A percentile compares a stretch with the other conserved stretches of the same genome.
Conservation (phyloP, 92 coral and sea anemone species). For the Zoanthus solanderi region DNA sequence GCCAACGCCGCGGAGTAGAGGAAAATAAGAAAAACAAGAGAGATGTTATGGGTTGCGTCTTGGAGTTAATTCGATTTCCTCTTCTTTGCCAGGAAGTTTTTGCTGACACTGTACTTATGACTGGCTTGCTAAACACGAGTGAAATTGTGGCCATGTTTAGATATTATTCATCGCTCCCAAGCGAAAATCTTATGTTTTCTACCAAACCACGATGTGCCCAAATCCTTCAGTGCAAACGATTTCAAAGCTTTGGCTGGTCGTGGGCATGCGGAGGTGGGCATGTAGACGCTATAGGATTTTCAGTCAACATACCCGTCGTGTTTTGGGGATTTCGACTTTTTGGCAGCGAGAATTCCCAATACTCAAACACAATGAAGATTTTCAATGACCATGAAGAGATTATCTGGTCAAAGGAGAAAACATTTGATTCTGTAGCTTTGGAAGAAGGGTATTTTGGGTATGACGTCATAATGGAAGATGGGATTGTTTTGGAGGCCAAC, state of each 20-base stretch:
- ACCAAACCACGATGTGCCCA: slow-evolving; percentile 42
- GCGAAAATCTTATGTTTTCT: slow-evolving; percentile 19
- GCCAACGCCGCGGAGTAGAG: slow-evolving; percentile 26
- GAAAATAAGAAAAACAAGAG: slow-evolving; percentile 10
- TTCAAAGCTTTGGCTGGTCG: slow-evolving; percentile 31
- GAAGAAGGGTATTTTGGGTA: slow-evolving; percentile 44
- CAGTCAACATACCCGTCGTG: slow-evolving; percentile 26
- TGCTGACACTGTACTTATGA: slow-evolving; percentile 22
- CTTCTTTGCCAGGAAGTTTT: slow-evolving; percentile 27
- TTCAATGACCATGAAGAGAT: slow-evolving; percentile 26
- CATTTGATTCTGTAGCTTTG: slow-evolving; percentile 40
- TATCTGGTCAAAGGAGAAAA: slow-evolving; percentile 34
- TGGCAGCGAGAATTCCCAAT: slow-evolving; percentile 39
- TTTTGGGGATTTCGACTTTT: slow-evolving; percentile 47
- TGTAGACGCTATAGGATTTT: slow-evolving; percentile 27
- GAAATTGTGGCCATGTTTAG: slow-evolving; percentile 45
- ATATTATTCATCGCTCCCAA: slow-evolving; percentile 26
- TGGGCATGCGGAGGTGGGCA: slow-evolving; percentile 46
- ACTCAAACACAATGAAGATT: slow-evolving; percentile 38
- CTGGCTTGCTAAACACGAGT: slow-evolving; percentile 10
- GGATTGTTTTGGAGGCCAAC: slow-evolving; percentile 35
- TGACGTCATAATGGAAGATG: slow-evolving; percentile 44
- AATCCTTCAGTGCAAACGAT: slow-evolving; percentile 43
- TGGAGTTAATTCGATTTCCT: slow-evolving; percentile 34
- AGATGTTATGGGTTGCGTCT: slow-evolving; percentile 6